These are phyloP conservation scores for Sylvilagus floridanus DNA, from an alignment of 2,797 vertebrate species.

Conservation along the genomic window DNA sequence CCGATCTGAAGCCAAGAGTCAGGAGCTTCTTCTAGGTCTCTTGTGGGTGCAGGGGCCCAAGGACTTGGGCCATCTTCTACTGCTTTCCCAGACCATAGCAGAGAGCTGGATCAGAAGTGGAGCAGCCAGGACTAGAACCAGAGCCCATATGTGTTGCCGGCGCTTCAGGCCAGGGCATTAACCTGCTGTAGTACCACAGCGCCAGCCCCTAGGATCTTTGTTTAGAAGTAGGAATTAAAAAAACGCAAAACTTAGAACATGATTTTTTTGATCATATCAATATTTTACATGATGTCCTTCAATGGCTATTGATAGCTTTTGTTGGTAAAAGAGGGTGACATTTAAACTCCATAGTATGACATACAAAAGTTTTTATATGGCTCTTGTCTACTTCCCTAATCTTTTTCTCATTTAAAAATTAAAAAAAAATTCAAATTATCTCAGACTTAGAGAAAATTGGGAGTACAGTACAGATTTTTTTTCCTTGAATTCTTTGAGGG, in stretches of 20 bases:
- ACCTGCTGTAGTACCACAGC: too few relatives aligned
- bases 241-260: neutral
- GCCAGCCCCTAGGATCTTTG: neutral
- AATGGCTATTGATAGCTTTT: neutral
- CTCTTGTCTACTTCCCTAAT: neutral
- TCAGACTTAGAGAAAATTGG: conserved; percentile 30
- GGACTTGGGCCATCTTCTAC: too few relatives aligned
- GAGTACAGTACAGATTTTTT: neutral
- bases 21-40: too few relatives aligned
- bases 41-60: too few relatives aligned
- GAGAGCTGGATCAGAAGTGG: too few relatives aligned
- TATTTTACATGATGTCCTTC: neutral
- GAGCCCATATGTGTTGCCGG: too few relatives aligned
- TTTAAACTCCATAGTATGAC: neutral
- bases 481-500: neutral
- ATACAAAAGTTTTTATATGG: neutral
- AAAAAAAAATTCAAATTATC: neutral
- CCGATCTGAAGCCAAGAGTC: too few relatives aligned
- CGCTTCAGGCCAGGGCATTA: too few relatives aligned
- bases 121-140: too few relatives aligned
- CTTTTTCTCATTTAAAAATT: conserved; percentile 29
- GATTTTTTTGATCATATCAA: neutral
- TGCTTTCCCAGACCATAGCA: too few relatives aligned
- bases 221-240: neutral
- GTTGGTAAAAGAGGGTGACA: neutral